Conservation (phyloP, 2,113 vertebrate genomes). For the Perca fluviatilis region DNA sequence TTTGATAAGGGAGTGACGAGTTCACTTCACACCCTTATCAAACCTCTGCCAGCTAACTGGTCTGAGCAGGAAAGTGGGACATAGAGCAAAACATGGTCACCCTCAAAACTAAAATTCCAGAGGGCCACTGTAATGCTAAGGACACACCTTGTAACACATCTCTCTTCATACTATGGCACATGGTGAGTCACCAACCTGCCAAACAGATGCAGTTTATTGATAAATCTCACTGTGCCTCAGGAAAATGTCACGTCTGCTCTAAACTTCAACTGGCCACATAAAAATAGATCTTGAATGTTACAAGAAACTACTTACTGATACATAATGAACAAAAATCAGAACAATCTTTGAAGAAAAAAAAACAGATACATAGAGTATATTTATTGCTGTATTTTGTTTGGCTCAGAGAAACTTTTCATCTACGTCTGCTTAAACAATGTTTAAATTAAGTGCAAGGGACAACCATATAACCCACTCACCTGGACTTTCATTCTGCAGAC, state of each 20-base stretch:
- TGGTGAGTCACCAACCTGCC: conserved; percentile 19
- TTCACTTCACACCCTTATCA: neutral
- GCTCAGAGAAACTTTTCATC: neutral
- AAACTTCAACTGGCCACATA: neutral
- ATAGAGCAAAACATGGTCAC: neutral
- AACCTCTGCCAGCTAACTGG: neutral
- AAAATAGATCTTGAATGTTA: neutral
- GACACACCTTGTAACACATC: neutral
- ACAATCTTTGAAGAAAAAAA: neutral
- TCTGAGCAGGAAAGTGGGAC: neutral
- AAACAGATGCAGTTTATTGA: conserved; percentile 5
- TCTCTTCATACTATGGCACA: neutral
- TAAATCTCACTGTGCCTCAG: neutral
- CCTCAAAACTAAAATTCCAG: neutral
- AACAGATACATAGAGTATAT: neutral
- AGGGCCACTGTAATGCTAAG: neutral
- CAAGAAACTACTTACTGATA: neutral
- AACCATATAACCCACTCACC: conserved; percentile 58
- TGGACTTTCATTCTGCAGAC: conserved; percentile 51
- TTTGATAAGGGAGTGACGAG: neutral
- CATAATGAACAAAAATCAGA: neutral
- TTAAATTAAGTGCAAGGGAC: neutral
- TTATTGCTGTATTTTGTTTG: neutral
- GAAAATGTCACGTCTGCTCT: neutral
- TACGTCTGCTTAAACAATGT: neutral